Percentiles rank a stretch among this genome's conserved stretches.
Evolutionary conservation across 2,888 invertebrate genomes (phyloP).

Genomic region (Tricholauxania praeusta): DNA sequence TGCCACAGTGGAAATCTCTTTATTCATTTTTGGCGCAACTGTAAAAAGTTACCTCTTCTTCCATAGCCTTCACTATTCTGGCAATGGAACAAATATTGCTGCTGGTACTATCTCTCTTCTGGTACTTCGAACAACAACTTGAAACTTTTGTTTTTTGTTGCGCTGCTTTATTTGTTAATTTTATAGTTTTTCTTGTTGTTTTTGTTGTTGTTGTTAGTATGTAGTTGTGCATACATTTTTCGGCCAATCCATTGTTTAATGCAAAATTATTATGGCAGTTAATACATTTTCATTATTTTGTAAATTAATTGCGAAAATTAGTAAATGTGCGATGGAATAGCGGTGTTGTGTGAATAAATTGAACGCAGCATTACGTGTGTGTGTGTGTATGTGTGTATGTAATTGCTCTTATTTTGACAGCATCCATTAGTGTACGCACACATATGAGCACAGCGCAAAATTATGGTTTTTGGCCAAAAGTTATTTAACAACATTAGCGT

Average conservation of each 20-base stretch:
- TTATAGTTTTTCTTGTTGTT: slow-evolving; percentile 16
- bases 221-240: slow-evolving; percentile 32
- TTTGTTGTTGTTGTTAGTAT: slow-evolving; percentile 30
- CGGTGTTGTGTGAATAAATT: too few relatives aligned
- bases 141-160: not conserved
- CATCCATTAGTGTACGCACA: slow-evolving; percentile 36
- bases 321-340: too few relatives aligned
- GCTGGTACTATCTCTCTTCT: not conserved
- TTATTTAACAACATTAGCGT: too few relatives aligned
- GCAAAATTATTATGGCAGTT: slow-evolving; percentile 7
- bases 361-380: slow-evolving; percentile 3
- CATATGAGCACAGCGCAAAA: too few relatives aligned
- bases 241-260: slow-evolving; percentile 7
- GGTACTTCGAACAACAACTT: not conserved
- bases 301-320: slow-evolving; percentile 1
- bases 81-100: not conserved
- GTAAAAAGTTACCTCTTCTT: not conserved
- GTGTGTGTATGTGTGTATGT: slow-evolving; percentile 28
- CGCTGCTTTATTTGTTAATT: slow-evolving; percentile 13
- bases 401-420: slow-evolving; percentile 39
- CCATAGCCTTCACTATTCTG: not conserved
- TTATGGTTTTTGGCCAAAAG: too few relatives aligned
- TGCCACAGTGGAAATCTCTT: too few relatives aligned
- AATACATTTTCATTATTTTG: slow-evolving; percentile 1
- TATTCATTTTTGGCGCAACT: too few relatives aligned